phyloP scores from a whole-genome alignment of 2,797 vertebrate species.

The Myoxocephalus aenaeus region DNA sequence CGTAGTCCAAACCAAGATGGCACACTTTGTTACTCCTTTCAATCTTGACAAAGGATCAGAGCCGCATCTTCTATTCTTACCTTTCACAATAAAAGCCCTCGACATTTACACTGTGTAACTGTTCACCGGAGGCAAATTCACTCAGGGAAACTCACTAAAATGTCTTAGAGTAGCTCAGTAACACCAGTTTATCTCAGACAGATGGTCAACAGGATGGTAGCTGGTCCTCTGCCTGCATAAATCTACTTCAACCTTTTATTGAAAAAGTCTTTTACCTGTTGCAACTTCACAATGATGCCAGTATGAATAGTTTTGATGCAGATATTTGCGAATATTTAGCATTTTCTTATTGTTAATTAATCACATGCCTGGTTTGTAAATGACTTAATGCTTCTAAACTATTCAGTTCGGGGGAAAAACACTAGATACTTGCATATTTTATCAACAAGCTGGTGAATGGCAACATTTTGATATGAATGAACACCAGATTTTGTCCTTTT shows the following conservation, averaged over 20 bases:
- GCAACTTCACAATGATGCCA: not conserved
- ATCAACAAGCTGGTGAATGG: not conserved
- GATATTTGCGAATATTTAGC: not conserved
- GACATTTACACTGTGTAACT: too few species aligned
- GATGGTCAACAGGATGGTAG: not conserved
- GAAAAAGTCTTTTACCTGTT: not conserved
- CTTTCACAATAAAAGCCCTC: too few species aligned
- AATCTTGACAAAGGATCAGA: too few species aligned
- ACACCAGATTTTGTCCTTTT: not conserved
- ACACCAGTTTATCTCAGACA: too few species aligned
- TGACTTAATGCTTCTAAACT: not conserved
- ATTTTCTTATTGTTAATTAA: not conserved
- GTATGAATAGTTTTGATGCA: not conserved
- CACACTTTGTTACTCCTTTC: too few species aligned
- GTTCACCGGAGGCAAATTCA: too few species aligned
- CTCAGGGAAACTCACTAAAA: too few species aligned
- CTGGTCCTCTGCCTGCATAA: not conserved
- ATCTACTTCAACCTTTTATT: not conserved
- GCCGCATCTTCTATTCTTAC: too few species aligned
- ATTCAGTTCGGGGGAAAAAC: not conserved
- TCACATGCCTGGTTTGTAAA: not conserved
- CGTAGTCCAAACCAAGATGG: too few species aligned
- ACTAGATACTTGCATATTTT: not conserved
- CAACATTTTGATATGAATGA: not conserved
- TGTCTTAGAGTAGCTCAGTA: too few species aligned